Conservation (phyloP, 1,140 invertebrate genomes). For the Drepana arcuata region DNA sequence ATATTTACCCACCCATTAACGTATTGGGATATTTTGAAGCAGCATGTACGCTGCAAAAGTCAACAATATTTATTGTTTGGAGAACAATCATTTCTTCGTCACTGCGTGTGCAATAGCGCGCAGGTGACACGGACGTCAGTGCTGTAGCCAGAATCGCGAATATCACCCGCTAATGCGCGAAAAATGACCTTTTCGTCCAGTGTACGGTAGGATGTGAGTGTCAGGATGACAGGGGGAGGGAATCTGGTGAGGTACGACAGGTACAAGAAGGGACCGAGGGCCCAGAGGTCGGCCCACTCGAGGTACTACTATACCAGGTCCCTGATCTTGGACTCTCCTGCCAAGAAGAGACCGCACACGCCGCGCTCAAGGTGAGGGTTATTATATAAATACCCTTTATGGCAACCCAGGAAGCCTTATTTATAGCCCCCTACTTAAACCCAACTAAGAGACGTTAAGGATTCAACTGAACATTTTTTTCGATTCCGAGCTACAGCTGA, state of each 20-base stretch:
- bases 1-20: no score
- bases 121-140: constrained; percentile 28
- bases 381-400: no score
- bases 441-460: no score
- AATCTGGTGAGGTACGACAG: constrained; percentile 33
- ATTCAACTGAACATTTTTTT: no score
- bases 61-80: constrained; percentile 62
- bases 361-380: constrained; percentile 36
- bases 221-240: constrained; percentile 40
- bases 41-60: constrained; percentile 16
- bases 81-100: constrained; percentile 50
- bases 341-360: constrained; percentile 15
- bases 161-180: constrained; percentile 8
- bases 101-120: no score
- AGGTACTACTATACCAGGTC: constrained; percentile 50
- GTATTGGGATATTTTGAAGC: constrained; percentile 8
- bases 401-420: no score
- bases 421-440: no score
- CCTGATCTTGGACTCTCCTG: constrained; percentile 24
- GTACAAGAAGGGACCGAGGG: constrained; percentile 38
- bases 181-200: constrained; percentile 16
- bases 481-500: no score
- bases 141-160: constrained; percentile 8
- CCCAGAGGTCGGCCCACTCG: constrained; percentile 36
- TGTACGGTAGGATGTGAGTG: constrained; percentile 32